phyloP scores from a whole-genome alignment of 2,113 vertebrate species.

The Xenopus laevis region DNA sequence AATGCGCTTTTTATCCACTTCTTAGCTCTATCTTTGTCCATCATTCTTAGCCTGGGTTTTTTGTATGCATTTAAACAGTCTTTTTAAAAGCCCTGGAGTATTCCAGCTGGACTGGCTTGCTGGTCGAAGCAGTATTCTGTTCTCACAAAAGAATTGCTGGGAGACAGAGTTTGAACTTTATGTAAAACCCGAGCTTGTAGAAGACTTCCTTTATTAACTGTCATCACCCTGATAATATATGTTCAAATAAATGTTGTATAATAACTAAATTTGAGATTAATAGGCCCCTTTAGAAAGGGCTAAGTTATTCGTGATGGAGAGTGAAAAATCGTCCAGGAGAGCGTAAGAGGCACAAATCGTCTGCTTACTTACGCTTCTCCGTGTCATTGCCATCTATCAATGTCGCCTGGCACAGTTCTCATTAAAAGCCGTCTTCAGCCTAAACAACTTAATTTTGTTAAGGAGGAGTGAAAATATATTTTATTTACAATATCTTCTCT shows the following conservation, averaged over 20 bases:
- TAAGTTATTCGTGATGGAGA: conserved; percentile 73
- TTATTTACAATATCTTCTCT: conserved; percentile 86
- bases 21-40: conserved; percentile 53
- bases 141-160: conserved; percentile 70
- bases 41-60: conserved; percentile 50
- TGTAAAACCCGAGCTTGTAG: conserved; percentile 87
- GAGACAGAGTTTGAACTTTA: conserved; percentile 69
- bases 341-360: conserved; percentile 83
- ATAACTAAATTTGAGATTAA: conserved; percentile 90
- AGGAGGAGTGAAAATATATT: conserved; percentile 89
- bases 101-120: conserved; percentile 68
- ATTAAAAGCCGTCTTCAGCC: conserved; percentile 87
- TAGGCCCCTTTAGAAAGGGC: conserved; percentile 80
- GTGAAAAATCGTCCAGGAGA: conserved; percentile 88
- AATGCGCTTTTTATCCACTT: conserved; percentile 52
- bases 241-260: conserved; percentile 95
- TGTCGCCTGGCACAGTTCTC: conserved; percentile 84
- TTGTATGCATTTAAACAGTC: conserved; percentile 71
- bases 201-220: conserved; percentile 93
- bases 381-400: conserved; percentile 91
- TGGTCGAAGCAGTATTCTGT: conserved; percentile 69
- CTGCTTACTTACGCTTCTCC: conserved; percentile 75
- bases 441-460: conserved; percentile 98
- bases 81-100: conserved; percentile 72
- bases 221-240: conserved; percentile 90